Base-by-base conservation (phyloP, 2,113 vertebrate genomes). In the Dasyurus viverrinus region DNA sequence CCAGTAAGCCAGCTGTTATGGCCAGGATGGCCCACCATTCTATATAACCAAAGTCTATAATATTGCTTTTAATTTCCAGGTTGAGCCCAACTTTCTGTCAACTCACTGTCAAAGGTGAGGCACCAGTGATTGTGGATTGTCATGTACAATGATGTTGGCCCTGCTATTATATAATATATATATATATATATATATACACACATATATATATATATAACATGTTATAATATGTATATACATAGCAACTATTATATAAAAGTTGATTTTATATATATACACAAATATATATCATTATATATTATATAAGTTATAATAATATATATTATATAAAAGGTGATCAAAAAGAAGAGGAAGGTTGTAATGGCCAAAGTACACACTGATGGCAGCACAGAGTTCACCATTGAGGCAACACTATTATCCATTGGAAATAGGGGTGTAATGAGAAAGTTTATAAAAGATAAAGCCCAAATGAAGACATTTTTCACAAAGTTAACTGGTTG, bases 291-390 rank as follows among this genome's bases (percentile, higher is more conserved):
- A 47, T 47, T 47, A 47, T 47, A 47, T 47, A 47, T 47, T 47
- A 4, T 47, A 47, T 47, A 47, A 47, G 2, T 47, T 47, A 48
- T 48, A 48, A 48, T 48, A 48, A n/a, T n/a, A n/a, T n/a, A n/a
- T n/a, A n/a, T n/a, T 99, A 97, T 99, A 99, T 97, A 99, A 99
- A 97, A 98, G 92, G 98, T 99, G 89, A 99, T 99, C 6, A 99
- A 99, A 97, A 99, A 99, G 97, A 98, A 99, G 12, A 99, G 99
- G 47, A 99, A 99, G 9, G 99, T 99, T 93, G 90, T 99, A 97
- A 99, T 99, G 99, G 99, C 99, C 57, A 99, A 99, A 97, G 99
- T 99, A 89, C 99, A 99, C 97, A 99, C 99, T 16, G 99, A 99
- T 0, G 99, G 99, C 94, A 99, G 99, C 98, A 99, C 99, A 91